phyloP scores from a whole-genome alignment of 2,888 invertebrate species.

The Himalopsyche anomala region DNA sequence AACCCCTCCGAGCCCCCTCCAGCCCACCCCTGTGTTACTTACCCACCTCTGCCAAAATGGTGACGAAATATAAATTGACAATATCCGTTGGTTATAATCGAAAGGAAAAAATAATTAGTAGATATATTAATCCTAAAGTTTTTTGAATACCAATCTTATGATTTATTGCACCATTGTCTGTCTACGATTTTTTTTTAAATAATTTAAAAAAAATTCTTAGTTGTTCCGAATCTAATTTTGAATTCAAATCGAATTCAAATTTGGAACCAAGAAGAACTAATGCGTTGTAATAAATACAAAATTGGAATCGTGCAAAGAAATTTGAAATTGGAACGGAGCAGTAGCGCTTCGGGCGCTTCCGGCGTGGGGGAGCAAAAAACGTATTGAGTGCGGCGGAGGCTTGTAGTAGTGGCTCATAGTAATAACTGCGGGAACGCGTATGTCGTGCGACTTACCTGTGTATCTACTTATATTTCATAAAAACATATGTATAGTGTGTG shows the following conservation, averaged over 20 bases:
- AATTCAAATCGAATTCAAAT: not conserved
- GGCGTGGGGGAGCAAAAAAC: constrained; percentile 33
- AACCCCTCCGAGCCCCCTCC: too few species aligned
- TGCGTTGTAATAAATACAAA: constrained; percentile 6
- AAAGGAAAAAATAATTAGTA: too few species aligned
- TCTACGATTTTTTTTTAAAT: too few species aligned
- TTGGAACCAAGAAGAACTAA: not conserved
- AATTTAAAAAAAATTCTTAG: too few species aligned
- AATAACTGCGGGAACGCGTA: constrained; percentile 18
- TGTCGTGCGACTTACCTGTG: not conserved
- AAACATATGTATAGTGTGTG: too few species aligned
- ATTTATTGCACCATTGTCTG: too few species aligned
- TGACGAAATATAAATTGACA: too few species aligned
- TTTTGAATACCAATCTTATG: too few species aligned
- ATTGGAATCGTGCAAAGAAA: constrained; percentile 34
- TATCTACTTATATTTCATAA: not conserved
- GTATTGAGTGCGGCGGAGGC: not conserved
- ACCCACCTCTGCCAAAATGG: too few species aligned
- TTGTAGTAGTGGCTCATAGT: not conserved
- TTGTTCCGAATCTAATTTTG: not conserved
- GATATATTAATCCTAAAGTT: too few species aligned
- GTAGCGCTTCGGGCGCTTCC: constrained; percentile 34
- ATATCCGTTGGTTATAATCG: too few species aligned
- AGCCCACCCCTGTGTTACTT: too few species aligned
- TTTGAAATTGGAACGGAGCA: constrained; percentile 34